Evolutionary conservation across 2,888 invertebrate genomes (phyloP).

Genomic region (Tipula helvola): DNA sequence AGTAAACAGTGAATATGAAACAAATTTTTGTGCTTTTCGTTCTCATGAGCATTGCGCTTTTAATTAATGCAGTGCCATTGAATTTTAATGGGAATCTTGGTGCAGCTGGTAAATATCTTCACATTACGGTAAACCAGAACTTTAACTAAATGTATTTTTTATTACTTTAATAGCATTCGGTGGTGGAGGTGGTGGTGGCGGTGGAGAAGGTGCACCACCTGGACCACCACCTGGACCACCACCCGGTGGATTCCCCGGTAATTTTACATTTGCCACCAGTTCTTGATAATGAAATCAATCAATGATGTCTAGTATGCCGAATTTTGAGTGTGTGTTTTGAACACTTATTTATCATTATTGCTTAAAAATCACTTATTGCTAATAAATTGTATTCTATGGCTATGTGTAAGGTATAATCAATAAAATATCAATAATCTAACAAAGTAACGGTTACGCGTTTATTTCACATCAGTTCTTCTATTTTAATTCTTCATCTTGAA

Average conservation of each 20-base stretch:
- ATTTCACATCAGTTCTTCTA: too few species aligned
- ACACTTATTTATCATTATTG: too few species aligned
- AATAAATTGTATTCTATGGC: too few species aligned
- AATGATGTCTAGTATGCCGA: too few species aligned
- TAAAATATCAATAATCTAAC: too few species aligned
- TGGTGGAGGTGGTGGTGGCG: neutral
- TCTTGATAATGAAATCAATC: too few species aligned
- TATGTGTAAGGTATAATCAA: too few species aligned
- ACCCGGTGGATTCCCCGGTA: neutral
- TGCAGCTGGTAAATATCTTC: neutral
- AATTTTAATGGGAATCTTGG: neutral
- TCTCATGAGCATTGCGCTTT: neutral
- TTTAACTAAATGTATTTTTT: neutral
- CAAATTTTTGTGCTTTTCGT: neutral
- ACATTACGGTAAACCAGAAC: too few species aligned
- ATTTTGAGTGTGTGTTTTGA: too few species aligned
- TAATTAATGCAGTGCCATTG: neutral
- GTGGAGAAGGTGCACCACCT: neutral
- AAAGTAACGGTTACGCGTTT: too few species aligned
- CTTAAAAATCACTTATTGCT: too few species aligned
- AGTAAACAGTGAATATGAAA: neutral
- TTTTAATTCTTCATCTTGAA: too few species aligned
- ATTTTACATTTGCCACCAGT: neutral
- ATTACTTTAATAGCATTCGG: neutral
- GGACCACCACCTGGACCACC: neutral